Percentiles rank a stretch among this genome's conserved stretches.
These are phyloP conservation scores for Rhopalosiphum maidis DNA, from an alignment of 1,140 invertebrate species.

Conservation along the genomic window DNA sequence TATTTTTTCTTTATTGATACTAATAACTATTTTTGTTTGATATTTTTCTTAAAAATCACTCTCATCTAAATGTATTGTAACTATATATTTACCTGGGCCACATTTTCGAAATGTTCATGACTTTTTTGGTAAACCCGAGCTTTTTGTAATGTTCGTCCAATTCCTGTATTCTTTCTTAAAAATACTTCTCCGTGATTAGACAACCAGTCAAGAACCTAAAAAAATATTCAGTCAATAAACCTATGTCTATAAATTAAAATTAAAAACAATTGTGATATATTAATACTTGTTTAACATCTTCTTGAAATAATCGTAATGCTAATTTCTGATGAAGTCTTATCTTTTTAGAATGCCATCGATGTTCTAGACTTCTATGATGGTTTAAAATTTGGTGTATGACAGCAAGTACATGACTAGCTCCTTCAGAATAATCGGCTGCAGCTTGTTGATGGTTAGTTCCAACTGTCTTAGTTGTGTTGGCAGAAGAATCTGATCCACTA, in stretches of 20 bases:
- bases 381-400: constrained; percentile 94
- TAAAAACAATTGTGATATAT: background rate
- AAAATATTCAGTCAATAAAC: constrained; percentile 44
- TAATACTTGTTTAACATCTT: constrained; percentile 85
- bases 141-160: constrained; percentile 93
- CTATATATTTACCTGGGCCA: constrained; percentile 81
- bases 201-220: constrained; percentile 93
- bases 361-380: constrained; percentile 90
- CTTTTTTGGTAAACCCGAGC: constrained; percentile 95
- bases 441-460: constrained; percentile 70
- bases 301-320: constrained; percentile 91
- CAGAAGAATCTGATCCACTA: constrained; percentile 59
- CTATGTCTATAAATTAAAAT: background rate
- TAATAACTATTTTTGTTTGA: background rate
- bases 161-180: constrained; percentile 93
- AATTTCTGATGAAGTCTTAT: constrained; percentile 92
- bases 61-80: background rate
- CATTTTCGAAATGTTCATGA: constrained; percentile 97
- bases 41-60: background rate
- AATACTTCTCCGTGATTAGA: constrained; percentile 99
- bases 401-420: constrained; percentile 84
- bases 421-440: constrained; percentile 94
- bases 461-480: constrained; percentile 54
- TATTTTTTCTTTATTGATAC: background rate
- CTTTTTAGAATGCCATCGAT: constrained; percentile 92